phyloP scores from a whole-genome alignment of 2,888 invertebrate genomes.

The Phragmatobia fuliginosa region DNA sequence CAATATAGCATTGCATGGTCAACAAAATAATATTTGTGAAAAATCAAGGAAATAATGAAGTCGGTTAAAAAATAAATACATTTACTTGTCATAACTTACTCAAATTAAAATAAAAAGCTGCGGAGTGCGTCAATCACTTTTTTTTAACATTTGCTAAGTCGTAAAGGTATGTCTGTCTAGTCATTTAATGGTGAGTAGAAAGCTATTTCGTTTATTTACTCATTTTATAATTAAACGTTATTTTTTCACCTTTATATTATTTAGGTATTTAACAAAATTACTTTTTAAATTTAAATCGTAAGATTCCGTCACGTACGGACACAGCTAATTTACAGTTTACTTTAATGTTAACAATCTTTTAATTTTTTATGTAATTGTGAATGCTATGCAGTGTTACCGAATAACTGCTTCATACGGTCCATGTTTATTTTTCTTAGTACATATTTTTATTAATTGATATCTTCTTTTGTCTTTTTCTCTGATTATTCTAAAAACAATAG shows the following conservation, averaged over 20 bases:
- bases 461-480: slow-evolving; percentile 3
- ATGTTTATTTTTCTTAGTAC: background rate
- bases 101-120: background rate
- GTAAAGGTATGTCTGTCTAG: background rate
- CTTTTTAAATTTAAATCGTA: background rate
- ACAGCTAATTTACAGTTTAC: too few relatives aligned
- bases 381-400: background rate
- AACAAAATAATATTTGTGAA: background rate
- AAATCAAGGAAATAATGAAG: background rate
- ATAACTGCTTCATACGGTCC: background rate
- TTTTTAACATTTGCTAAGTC: background rate
- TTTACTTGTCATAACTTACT: background rate
- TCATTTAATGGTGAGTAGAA: background rate
- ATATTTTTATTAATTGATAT: background rate
- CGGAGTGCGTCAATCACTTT: background rate
- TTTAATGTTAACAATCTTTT: too few relatives aligned
- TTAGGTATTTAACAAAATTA: too few relatives aligned
- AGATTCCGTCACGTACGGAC: background rate
- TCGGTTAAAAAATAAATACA: background rate
- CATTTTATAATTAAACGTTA: background rate
- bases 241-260: background rate
- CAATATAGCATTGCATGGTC: background rate
- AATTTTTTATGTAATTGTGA: too few relatives aligned
- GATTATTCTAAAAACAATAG: background rate
- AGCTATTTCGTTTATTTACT: background rate